These are phyloP conservation scores for Ophion ellenae DNA, from an alignment of 2,888 invertebrate genomes.

Conservation along the genomic window DNA sequence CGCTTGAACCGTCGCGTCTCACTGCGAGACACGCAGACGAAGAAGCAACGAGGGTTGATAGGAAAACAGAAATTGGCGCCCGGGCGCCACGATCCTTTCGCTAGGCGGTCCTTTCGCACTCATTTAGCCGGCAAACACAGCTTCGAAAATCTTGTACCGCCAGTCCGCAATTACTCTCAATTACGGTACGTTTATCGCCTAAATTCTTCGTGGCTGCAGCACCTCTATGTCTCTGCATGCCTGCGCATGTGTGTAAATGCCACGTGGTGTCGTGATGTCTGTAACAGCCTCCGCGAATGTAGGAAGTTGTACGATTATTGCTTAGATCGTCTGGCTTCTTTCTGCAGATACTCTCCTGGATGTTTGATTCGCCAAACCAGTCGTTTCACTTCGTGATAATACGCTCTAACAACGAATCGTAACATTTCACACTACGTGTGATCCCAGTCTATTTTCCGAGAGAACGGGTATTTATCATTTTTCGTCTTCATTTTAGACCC, in stretches of 20 bases:
- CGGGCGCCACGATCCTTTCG: no score
- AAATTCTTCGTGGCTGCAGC: neutral
- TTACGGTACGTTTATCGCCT: conserved; percentile 65
- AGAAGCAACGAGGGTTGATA: no score
- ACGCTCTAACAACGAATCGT: no score
- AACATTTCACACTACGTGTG: no score
- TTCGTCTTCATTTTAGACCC: no score
- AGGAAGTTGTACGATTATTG: conserved; percentile 21
- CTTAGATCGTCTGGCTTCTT: neutral
- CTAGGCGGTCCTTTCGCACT: neutral
- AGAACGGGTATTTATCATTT: no score
- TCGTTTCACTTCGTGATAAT: neutral
- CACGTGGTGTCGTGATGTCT: conserved; percentile 42
- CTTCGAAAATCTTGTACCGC: neutral
- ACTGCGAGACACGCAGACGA: no score
- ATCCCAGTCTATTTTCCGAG: no score
- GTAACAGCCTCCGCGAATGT: conserved; percentile 33
- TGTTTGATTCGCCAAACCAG: conserved; percentile 10
- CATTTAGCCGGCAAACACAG: neutral
- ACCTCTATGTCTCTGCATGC: neutral
- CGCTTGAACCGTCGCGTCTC: no score
- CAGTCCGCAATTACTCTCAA: conserved; percentile 72
- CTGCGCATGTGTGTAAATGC: conserved; percentile 31
- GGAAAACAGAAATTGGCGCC: no score
- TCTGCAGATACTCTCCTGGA: neutral